Evolutionary conservation across 2,797 vertebrate genomes (phyloP).

Genomic region (Lagorchestes hirsutus): DNA sequence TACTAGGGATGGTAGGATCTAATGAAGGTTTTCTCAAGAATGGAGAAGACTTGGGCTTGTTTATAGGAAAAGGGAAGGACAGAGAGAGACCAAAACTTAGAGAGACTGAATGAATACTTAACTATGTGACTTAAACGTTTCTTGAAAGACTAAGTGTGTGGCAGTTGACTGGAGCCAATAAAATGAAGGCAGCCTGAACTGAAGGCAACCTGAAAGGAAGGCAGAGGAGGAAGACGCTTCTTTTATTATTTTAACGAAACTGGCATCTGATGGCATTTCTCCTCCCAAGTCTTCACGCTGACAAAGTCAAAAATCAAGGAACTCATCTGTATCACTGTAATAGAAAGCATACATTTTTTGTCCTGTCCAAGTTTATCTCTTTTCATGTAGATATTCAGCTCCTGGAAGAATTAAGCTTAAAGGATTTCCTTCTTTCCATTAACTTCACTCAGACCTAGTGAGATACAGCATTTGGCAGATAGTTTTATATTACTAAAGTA

Average conservation of each 20-base stretch:
- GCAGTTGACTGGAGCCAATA: background rate
- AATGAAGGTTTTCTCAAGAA: background rate
- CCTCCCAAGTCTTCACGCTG: background rate
- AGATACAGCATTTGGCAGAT: constrained; percentile 42
- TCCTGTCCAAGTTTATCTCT: constrained; percentile 11
- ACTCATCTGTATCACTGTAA: background rate
- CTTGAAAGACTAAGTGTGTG: background rate
- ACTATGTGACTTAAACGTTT: background rate
- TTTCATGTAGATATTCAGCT: constrained; percentile 5
- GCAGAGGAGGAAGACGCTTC: constrained; percentile 11
- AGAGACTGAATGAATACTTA: background rate
- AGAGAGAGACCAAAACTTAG: background rate
- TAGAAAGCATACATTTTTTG: background rate
- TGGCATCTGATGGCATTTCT: constrained; percentile 14
- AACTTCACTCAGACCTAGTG: constrained; percentile 32
- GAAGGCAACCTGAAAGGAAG: background rate
- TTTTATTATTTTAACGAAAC: constrained; percentile 29
- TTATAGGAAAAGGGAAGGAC: background rate
- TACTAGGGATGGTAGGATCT: background rate
- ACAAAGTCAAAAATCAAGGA: constrained; percentile 22
- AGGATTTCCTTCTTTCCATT: background rate
- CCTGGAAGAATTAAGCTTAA: constrained; percentile 21
- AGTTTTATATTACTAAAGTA: constrained; percentile 41
- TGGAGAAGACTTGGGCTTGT: background rate
- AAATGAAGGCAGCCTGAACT: background rate